Conservation (phyloP, 2,797 vertebrate species). For the Epinephelus malabaricus region DNA sequence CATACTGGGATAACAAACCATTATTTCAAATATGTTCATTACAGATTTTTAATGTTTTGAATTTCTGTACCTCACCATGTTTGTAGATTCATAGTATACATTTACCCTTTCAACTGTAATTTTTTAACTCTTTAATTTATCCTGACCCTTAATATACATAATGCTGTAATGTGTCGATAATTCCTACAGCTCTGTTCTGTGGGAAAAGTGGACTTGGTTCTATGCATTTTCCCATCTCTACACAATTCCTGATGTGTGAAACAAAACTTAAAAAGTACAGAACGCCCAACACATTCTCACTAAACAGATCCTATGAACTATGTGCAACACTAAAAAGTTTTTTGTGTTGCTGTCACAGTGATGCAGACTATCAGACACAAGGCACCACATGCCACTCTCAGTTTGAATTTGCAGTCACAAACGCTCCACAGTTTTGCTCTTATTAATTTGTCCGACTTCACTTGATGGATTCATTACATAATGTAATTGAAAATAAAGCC, state of each 20-base stretch:
- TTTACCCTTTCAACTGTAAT: too few species aligned
- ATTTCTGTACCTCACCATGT: background rate
- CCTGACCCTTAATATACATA: too few species aligned
- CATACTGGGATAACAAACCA: too few species aligned
- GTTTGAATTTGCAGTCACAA: constrained; percentile 16
- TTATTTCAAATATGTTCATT: too few species aligned
- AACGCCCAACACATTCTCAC: background rate
- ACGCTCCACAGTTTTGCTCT: constrained; percentile 24
- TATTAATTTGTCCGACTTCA: constrained; percentile 53
- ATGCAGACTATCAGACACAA: background rate
- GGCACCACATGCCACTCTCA: background rate
- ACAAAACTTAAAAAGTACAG: background rate
- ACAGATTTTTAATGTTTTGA: background rate
- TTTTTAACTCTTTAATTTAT: too few species aligned
- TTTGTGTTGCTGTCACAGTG: background rate
- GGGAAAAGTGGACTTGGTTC: background rate
- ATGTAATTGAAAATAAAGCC: constrained; percentile 58
- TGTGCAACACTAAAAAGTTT: background rate
- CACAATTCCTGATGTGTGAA: background rate
- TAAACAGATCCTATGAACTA: background rate
- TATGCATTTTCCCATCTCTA: background rate
- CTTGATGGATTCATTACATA: constrained; percentile 61
- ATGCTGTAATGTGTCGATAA: background rate
- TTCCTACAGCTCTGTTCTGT: background rate
- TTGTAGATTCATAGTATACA: too few species aligned